Evolutionary conservation across 2,113 vertebrate genomes (phyloP).

Genomic region (Ancistrus triradiatus): DNA sequence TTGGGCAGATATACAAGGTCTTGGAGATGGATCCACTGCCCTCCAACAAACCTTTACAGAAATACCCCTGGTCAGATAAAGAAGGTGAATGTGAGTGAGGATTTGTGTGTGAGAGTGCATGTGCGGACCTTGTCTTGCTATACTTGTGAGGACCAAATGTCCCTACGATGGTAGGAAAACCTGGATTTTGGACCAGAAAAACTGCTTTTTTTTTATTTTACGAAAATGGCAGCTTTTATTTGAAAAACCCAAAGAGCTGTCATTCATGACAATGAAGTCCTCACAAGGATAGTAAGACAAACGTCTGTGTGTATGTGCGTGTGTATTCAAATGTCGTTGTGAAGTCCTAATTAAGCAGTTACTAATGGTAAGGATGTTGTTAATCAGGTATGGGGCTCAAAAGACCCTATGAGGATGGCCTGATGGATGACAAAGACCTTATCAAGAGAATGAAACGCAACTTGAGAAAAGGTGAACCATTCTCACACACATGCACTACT

Average conservation of each 20-base stretch:
- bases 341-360: background rate
- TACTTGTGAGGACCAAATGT: no score
- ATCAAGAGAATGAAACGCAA: constrained; percentile 99
- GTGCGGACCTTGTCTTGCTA: no score
- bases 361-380: constrained; percentile 13
- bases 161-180: no score
- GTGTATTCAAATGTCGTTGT: no score
- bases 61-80: constrained; percentile 95
- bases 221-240: no score
- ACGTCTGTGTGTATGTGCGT: no score
- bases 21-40: constrained; percentile 97
- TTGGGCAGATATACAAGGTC: constrained; percentile 97
- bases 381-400: constrained; percentile 78
- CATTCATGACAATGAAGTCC: no score
- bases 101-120: background rate
- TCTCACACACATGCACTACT: no score
- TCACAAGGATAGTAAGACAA: no score
- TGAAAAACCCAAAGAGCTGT: no score
- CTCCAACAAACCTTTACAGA: constrained; percentile 94
- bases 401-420: constrained; percentile 90
- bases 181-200: no score
- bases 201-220: no score
- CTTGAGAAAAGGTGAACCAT: constrained; percentile 85
- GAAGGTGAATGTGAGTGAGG: constrained; percentile 74
- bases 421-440: constrained; percentile 93